Evolutionary conservation across 1,140 invertebrate species (phyloP), one percentile per base, ranked within the genome.

Genomic region (Sarcophaga bullata): DNA sequence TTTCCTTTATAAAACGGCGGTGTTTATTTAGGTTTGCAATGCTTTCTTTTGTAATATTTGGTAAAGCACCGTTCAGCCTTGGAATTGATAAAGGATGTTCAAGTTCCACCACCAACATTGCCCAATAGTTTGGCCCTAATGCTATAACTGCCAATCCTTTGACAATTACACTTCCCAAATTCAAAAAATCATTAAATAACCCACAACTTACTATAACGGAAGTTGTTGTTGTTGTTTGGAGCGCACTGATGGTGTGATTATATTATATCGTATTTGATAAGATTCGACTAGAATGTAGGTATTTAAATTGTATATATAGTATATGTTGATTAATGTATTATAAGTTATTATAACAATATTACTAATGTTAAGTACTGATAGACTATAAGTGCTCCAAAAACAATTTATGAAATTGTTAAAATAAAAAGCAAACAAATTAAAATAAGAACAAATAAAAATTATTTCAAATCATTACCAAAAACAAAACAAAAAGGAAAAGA

Each of bases 31-130:
- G 10, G 10, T 93, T 6, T 93, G 93, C 46, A 93, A 93, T 83
- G 84, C 93, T 0, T 47, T 90, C 49, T 97, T n/a, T 95, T 85
- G 83, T 95, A n/a, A 83, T 95, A 10, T 94, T 95, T 84, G 93
- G 93, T n/a, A 93, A 92, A 3, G 93, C 92, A 91, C 92, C 17
- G 90, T 92, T n/a, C 94, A 95, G 85, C 85, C 91, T 0, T 95
- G 95, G 94, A 95, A 95, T n/a, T 84, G 92, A 94, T 11, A 73
- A 47, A 83, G n/a, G 84, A 82, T 19, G 87, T 85, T 49, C 48
- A 46, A 8, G n/a, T 25, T 81, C 62, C 46, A 87, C 85, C 8
- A 85, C 84, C 73, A n/a, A 86, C 86, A 5, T 46, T 88, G 72
- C 86, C 86, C 0, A 84, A 83, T 25, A 81, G 86, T 19, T 25